phyloP scores from a whole-genome alignment of 2,888 invertebrate species.

The Gnatocerus cornutus region DNA sequence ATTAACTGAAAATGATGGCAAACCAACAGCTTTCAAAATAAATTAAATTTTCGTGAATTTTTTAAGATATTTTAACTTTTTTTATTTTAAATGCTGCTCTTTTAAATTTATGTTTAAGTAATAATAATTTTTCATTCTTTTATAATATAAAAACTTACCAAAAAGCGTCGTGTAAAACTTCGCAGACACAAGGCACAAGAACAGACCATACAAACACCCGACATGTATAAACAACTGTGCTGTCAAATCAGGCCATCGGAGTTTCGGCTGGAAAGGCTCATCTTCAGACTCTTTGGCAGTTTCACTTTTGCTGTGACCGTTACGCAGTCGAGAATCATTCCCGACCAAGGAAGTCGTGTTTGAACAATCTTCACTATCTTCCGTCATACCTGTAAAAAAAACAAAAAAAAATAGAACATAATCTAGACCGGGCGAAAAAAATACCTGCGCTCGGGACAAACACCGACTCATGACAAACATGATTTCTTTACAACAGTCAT shows the following conservation, averaged over 20 bases:
- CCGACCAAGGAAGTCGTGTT: constrained; percentile 47
- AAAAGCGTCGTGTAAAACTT: constrained; percentile 80
- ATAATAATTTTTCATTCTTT: too few relatives aligned
- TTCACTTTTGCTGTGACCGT: constrained; percentile 39
- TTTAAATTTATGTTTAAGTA: too few relatives aligned
- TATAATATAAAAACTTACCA: too few relatives aligned
- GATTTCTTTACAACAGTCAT: too few relatives aligned
- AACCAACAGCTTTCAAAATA: too few relatives aligned
- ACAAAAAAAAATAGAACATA: background rate
- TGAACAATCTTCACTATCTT: constrained; percentile 48
- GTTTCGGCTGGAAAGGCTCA: constrained; percentile 74
- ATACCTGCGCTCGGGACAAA: too few relatives aligned
- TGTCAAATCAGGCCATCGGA: constrained; percentile 82
- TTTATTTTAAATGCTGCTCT: too few relatives aligned
- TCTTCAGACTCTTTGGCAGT: constrained; percentile 46
- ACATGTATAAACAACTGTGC: constrained; percentile 82
- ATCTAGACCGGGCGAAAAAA: too few relatives aligned
- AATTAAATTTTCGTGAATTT: too few relatives aligned
- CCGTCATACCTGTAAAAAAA: constrained; percentile 55
- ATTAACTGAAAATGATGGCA: too few relatives aligned
- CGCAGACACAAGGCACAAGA: constrained; percentile 76
- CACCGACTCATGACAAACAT: too few relatives aligned
- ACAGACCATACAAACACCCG: constrained; percentile 82
- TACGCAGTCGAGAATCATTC: constrained; percentile 10
- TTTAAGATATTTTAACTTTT: too few relatives aligned